phyloP scores from a whole-genome alignment of 1,140 invertebrate species.

The Dinoponera quadriceps region DNA sequence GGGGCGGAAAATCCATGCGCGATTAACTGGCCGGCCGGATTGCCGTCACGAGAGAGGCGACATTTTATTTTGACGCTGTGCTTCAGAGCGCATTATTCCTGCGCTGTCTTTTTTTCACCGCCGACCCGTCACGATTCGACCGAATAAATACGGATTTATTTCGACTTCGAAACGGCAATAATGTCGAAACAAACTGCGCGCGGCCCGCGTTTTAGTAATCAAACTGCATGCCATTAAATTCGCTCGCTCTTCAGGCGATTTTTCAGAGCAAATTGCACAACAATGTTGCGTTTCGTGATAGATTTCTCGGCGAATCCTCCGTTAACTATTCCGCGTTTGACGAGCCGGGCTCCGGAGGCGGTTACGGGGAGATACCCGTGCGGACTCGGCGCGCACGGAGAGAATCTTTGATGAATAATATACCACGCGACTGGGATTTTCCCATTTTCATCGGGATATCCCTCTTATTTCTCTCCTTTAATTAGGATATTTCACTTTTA shows the following conservation, averaged over 20 bases:
- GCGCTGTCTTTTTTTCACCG: slow-evolving; percentile 45
- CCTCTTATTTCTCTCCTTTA: too few relatives aligned
- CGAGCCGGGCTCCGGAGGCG: too few relatives aligned
- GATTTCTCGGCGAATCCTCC: not conserved
- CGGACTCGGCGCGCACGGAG: too few relatives aligned
- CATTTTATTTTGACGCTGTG: slow-evolving; percentile 57
- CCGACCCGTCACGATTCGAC: slow-evolving; percentile 35
- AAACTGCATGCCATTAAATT: slow-evolving; percentile 7
- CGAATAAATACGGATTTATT: slow-evolving; percentile 37
- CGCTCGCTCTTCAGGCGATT: not conserved
- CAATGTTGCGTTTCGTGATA: not conserved
- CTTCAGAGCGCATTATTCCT: slow-evolving; percentile 32
- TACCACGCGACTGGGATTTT: too few relatives aligned
- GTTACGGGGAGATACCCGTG: too few relatives aligned
- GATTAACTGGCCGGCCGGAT: slow-evolving; percentile 21
- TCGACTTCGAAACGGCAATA: slow-evolving; percentile 24
- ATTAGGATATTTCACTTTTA: too few relatives aligned
- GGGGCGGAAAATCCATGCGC: slow-evolving; percentile 48
- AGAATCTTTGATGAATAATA: too few relatives aligned
- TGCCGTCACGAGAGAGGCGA: slow-evolving; percentile 29
- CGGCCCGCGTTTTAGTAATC: slow-evolving; percentile 19
- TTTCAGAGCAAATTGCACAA: not conserved
- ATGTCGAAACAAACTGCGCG: slow-evolving; percentile 15
- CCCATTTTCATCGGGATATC: too few relatives aligned
- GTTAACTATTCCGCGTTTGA: not conserved